Base-by-base conservation (phyloP, 2,113 vertebrate species). In the Chinchilla lanigera region DNA sequence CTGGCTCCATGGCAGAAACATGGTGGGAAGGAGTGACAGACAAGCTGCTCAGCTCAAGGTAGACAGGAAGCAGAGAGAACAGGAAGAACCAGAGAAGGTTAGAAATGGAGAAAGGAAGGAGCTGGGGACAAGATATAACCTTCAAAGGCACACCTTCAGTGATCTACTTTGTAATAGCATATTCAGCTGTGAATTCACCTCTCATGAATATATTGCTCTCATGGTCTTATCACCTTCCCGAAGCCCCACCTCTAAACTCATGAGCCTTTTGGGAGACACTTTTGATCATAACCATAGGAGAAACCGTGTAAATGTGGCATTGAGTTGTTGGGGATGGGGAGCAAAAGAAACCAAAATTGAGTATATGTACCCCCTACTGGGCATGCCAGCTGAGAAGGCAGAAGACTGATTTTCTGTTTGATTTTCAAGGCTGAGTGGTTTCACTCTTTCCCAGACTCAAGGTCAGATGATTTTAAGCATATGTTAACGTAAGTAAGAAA, bases 401-500 rank as follows among this genome's bases (percentile, higher is more conserved):
- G n/a, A 81, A 38, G 33, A 47, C 6, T 82, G 44, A 89, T 41
- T 67, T 81, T 56, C 8, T 61, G 1, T 96, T 86, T 96, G 86
- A 3, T 90, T 97, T 97, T 96, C 26, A 85, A 90, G 60, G 13
- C 77, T 97, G 65, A 97, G 65, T 77, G 95, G 54, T 75, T 94
- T 97, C 95, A 63, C 41, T 96, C 41, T 80, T 89, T 93, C 89
- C 33, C 65, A 47, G 19, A 77, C 19, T 95, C 96, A 91, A 84
- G 67, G 41, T 96, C 94, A 95, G 94, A 38, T 80, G 24, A 86
- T 93, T 5, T 69, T 97, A 71, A 63, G 81, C 78, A 58, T 84
- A 33, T 94, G 47, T 98, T 96, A 95, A 92, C 80, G 85, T 85
- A 96, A 97, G n/a, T 95, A 85, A 96, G 56, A 97, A 97, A 80